Conservation (phyloP, 2,113 vertebrate species). For the Scopus umbretta region DNA sequence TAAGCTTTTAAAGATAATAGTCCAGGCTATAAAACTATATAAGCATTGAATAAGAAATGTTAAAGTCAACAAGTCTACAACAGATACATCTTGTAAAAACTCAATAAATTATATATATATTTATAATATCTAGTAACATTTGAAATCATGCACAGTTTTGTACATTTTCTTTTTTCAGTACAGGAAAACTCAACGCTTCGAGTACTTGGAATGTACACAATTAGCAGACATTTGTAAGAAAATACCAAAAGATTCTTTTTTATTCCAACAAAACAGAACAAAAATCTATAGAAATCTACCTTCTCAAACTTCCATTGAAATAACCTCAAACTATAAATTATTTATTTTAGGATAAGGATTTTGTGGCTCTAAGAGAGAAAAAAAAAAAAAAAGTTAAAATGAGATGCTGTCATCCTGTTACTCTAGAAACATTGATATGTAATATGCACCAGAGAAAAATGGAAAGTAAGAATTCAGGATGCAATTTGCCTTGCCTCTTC, state of each 20-base stretch:
- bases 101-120: slow-evolving; percentile 84
- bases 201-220: slow-evolving; percentile 70
- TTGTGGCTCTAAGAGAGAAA: slow-evolving; percentile 42
- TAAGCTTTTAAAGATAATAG: slow-evolving; percentile 72
- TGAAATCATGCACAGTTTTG: slow-evolving; percentile 64
- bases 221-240: slow-evolving; percentile 74
- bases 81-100: slow-evolving; percentile 78
- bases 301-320: slow-evolving; percentile 50
- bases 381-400: neutral
- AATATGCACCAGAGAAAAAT: slow-evolving; percentile 36
- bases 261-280: slow-evolving; percentile 63
- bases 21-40: slow-evolving; percentile 74
- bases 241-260: slow-evolving; percentile 64
- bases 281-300: slow-evolving; percentile 71
- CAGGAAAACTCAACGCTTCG: slow-evolving; percentile 38
- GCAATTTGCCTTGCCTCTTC: neutral
- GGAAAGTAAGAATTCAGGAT: slow-evolving; percentile 9
- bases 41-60: slow-evolving; percentile 76
- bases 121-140: slow-evolving; percentile 75
- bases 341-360: slow-evolving; percentile 53
- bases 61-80: slow-evolving; percentile 78
- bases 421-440: slow-evolving; percentile 1
- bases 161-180: slow-evolving; percentile 61
- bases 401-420: slow-evolving; percentile 42
- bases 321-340: slow-evolving; percentile 69